A percentile compares a stretch with the other conserved stretches of the same genome.
These are phyloP conservation scores for Chauna torquata DNA, from an alignment of 2,113 vertebrate species.

Conservation along the genomic window DNA sequence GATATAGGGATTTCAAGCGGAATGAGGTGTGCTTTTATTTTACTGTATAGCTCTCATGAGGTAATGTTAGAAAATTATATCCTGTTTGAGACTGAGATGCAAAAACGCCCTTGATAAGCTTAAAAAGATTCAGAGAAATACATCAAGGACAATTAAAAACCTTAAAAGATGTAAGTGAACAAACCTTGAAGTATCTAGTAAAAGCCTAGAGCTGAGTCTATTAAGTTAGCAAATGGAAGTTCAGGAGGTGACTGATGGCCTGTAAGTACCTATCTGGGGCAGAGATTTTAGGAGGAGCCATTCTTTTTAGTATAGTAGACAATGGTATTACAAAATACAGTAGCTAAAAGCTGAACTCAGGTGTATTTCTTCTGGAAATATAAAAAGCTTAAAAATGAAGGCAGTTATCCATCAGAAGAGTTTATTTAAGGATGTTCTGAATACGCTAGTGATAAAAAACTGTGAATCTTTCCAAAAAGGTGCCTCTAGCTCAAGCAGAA, in stretches of 20 bases:
- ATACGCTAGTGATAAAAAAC: background rate
- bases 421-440: background rate
- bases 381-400: background rate
- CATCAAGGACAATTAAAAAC: background rate
- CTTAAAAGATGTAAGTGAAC: background rate
- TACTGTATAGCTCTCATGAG: background rate
- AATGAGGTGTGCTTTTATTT: background rate
- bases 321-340: background rate
- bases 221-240: background rate
- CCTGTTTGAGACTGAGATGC: background rate
- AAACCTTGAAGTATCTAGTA: background rate
- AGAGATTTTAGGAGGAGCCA: background rate
- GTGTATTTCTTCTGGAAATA: slow-evolving; percentile 2
- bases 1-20: background rate
- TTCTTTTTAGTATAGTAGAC: background rate
- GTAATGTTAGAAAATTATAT: background rate
- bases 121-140: background rate
- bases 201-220: background rate
- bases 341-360: background rate
- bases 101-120: background rate
- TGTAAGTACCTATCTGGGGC: background rate
- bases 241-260: background rate
- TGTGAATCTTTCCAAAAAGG: background rate
- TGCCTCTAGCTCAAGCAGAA: background rate
- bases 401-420: background rate